These are phyloP conservation scores for Haliaeetus leucogaster DNA, from an alignment of 2,113 vertebrate species.

Conservation along the genomic window DNA sequence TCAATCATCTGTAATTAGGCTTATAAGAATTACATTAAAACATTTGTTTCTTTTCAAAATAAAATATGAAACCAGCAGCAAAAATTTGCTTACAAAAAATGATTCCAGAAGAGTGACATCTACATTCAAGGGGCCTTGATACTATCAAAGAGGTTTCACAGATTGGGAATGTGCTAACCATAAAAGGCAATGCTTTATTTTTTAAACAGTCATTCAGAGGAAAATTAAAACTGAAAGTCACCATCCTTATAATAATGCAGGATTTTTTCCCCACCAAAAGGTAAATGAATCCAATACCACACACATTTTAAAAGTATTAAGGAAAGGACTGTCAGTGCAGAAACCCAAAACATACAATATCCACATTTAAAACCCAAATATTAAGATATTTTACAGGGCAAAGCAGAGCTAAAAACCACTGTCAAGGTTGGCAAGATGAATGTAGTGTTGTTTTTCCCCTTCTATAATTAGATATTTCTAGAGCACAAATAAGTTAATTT, in stretches of 20 bases:
- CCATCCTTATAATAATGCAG: not conserved
- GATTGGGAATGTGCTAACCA: not conserved
- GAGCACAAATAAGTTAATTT: constrained; percentile 68
- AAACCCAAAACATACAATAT: not conserved
- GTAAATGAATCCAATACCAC: not conserved
- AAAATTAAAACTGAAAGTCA: constrained; percentile 27
- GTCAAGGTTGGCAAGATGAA: constrained; percentile 47
- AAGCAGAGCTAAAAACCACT: constrained; percentile 41
- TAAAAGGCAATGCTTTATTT: not conserved
- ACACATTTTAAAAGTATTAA: not conserved
- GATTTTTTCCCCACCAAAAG: not conserved
- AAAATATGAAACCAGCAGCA: constrained; percentile 4
- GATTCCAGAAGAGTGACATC: not conserved
- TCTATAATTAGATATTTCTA: constrained; percentile 71
- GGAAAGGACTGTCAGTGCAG: not conserved
- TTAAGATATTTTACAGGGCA: constrained; percentile 24
- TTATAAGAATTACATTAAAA: not conserved
- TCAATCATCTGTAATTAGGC: not conserved
- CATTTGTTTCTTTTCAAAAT: not conserved
- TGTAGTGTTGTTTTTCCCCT: constrained; percentile 18
- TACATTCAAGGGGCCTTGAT: not conserved
- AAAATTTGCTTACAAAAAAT: not conserved
- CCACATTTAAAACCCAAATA: constrained; percentile 21
- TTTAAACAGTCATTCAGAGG: constrained; percentile 3
- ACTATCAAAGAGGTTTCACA: not conserved